These are phyloP conservation scores for Phalloptychus januarius DNA, from an alignment of 2,797 vertebrate species.

Conservation along the genomic window DNA sequence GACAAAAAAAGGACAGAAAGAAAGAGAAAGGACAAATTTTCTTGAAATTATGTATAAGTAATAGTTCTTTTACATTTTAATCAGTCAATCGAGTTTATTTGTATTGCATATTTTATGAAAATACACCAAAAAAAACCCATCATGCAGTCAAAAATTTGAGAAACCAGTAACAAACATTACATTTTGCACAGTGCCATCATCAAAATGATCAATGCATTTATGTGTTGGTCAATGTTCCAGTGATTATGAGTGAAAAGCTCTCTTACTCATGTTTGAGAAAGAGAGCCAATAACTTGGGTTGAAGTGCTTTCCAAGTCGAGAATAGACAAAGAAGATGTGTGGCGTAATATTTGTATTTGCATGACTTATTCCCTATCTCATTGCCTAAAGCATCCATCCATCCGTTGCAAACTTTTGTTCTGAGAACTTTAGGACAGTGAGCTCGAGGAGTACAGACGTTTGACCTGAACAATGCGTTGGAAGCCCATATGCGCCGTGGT, in stretches of 20 bases:
- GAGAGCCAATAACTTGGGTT: slow-evolving; percentile 25
- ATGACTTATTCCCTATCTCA: not conserved
- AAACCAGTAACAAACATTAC: too few relatives aligned
- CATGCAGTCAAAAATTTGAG: too few relatives aligned
- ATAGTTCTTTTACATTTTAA: not conserved
- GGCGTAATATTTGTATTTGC: not conserved
- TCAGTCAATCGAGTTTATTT: not conserved
- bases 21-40: not conserved
- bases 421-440: not conserved
- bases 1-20: too few relatives aligned
- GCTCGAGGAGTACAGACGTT: not conserved
- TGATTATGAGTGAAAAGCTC: too few relatives aligned
- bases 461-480: not conserved
- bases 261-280: slow-evolving; percentile 4
- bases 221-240: too few relatives aligned
- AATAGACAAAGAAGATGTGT: not conserved
- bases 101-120: too few relatives aligned
- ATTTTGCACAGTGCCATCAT: too few relatives aligned
- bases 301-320: not conserved
- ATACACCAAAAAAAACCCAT: too few relatives aligned
- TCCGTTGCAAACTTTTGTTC: not conserved
- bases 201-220: too few relatives aligned
- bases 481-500: slow-evolving; percentile 9
- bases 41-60: not conserved
- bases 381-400: not conserved